Evolutionary conservation across 2,888 invertebrate genomes (phyloP).

Genomic region (Nemapogon koenigi): DNA sequence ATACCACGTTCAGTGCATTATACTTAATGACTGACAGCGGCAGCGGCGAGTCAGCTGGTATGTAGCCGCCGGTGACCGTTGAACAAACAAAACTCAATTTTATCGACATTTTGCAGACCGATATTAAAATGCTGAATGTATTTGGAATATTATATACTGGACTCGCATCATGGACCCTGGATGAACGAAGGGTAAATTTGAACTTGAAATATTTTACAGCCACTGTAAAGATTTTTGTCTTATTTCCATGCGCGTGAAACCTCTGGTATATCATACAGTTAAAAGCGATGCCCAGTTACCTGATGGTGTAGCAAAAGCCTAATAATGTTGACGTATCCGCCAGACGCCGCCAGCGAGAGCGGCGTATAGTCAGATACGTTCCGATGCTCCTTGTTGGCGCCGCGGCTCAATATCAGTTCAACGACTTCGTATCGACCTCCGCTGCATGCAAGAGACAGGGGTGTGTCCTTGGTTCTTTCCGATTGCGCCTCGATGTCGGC

Average conservation of each 20-base stretch:
- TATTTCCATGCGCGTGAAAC: background rate
- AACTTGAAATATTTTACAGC: background rate
- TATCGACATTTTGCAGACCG: too few relatives aligned
- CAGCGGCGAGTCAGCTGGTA: too few relatives aligned
- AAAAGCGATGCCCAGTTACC: slow-evolving; percentile 22
- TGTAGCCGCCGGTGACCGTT: too few relatives aligned
- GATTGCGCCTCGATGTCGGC: slow-evolving; percentile 99
- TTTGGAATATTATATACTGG: too few relatives aligned
- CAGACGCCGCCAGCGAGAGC: slow-evolving; percentile 96
- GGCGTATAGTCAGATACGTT: slow-evolving; percentile 99
- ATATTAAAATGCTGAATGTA: too few relatives aligned
- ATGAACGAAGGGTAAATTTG: too few relatives aligned
- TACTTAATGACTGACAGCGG: too few relatives aligned
- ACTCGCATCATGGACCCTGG: too few relatives aligned
- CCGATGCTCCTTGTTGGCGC: slow-evolving; percentile 96
- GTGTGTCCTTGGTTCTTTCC: slow-evolving; percentile 98
- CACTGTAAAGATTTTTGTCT: background rate
- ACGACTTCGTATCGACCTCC: slow-evolving; percentile 97
- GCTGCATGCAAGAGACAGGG: slow-evolving; percentile 95
- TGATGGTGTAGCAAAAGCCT: slow-evolving; percentile 90
- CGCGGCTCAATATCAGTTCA: slow-evolving; percentile 84
- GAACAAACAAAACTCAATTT: too few relatives aligned
- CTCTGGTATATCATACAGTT: background rate
- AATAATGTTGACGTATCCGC: slow-evolving; percentile 98
- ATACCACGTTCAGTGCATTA: too few relatives aligned